These are phyloP conservation scores for Geophilus truncorum DNA, from an alignment of 2,888 invertebrate genomes.

Conservation along the genomic window DNA sequence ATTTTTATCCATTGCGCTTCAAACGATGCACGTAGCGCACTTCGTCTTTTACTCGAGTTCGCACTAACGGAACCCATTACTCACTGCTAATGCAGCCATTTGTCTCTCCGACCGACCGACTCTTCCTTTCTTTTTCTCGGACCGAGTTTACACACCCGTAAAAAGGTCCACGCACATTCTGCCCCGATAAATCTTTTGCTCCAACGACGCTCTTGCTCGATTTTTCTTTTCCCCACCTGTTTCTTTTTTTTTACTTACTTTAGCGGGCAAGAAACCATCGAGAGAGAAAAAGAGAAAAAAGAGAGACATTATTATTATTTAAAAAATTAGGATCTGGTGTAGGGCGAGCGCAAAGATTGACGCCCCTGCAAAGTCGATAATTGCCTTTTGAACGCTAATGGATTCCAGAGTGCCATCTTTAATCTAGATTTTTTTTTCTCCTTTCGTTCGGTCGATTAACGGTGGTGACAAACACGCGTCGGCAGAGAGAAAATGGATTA, in stretches of 20 bases:
- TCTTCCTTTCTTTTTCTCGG: background rate
- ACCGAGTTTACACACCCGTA: background rate
- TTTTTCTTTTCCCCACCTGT: background rate
- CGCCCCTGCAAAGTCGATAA: no score
- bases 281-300: background rate
- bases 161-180: background rate
- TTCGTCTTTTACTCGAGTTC: background rate
- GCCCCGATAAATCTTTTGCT: background rate
- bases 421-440: background rate
- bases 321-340: no score
- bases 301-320: no score
- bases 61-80: background rate
- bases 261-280: background rate
- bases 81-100: background rate
- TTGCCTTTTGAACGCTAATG: background rate
- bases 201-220: background rate
- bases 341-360: no score
- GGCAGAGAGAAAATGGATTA: no score
- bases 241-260: background rate
- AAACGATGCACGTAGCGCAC: background rate
- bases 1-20: background rate
- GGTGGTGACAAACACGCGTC: no score
- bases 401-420: no score
- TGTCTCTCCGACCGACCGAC: background rate
- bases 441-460: no score